Evolutionary conservation across 2,113 vertebrate species (phyloP).

Genomic region (Cololabis saira): DNA sequence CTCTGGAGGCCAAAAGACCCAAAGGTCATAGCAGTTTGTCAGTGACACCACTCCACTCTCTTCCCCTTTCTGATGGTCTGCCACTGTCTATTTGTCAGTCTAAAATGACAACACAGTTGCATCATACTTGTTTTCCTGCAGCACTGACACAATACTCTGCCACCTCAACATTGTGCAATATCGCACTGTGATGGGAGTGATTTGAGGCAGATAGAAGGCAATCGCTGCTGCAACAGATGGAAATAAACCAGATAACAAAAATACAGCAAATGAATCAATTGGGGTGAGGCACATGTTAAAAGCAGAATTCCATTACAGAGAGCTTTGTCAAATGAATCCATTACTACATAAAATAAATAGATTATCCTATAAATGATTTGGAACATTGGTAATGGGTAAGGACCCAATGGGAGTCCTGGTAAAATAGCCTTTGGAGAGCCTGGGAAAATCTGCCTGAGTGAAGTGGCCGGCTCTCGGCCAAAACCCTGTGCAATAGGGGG

Average conservation of each 20-base stretch:
- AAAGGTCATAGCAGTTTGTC: conserved; percentile 78
- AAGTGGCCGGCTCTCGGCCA: conserved; percentile 79
- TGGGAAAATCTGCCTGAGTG: conserved; percentile 80
- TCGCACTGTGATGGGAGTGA: conserved; percentile 25
- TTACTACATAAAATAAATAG: conserved; percentile 82
- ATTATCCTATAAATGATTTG: conserved; percentile 84
- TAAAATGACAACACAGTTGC: conserved; percentile 78
- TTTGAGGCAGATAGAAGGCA: conserved; percentile 28
- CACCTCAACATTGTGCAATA: conserved; percentile 52
- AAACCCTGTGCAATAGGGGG: conserved; percentile 64
- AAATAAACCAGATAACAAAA: conserved; percentile 32
- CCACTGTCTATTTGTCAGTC: conserved; percentile 81
- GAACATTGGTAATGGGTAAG: conserved; percentile 83
- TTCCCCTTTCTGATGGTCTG: conserved; percentile 72
- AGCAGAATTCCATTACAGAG: conserved; percentile 52
- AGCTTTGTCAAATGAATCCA: conserved; percentile 77
- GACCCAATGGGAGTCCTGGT: conserved; percentile 81
- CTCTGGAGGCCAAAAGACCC: conserved; percentile 72
- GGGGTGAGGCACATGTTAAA: conserved; percentile 34
- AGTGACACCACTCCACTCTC: conserved; percentile 72
- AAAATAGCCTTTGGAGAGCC: conserved; percentile 83
- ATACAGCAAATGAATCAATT: conserved; percentile 27
- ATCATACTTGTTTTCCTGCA: conserved; percentile 71
- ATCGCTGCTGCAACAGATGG: conserved; percentile 12
- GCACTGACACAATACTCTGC: conserved; percentile 63